Percentiles rank a stretch among this genome's conserved stretches.
These are phyloP conservation scores for Oenanthe oenanthe DNA, from an alignment of 2,113 vertebrate genomes.

Conservation along the genomic window DNA sequence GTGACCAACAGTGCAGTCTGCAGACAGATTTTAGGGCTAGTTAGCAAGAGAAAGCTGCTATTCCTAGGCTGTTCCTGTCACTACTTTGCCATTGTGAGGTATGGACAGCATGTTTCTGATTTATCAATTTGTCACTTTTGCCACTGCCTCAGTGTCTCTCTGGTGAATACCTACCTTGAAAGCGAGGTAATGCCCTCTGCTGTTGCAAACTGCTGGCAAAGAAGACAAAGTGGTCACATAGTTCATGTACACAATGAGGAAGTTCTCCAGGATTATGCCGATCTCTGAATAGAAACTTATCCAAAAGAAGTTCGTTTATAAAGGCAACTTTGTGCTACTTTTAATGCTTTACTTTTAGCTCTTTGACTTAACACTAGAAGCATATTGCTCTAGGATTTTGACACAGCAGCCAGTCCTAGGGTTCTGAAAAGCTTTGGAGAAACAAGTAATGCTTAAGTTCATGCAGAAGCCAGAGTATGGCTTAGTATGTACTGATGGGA, in stretches of 20 bases:
- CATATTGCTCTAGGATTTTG: neutral
- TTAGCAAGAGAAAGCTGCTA: neutral
- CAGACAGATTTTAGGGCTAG: neutral
- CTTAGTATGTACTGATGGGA: neutral
- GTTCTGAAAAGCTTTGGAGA: neutral
- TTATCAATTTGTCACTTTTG: neutral
- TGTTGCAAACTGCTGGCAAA: neutral
- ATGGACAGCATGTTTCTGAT: neutral
- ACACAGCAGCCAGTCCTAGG: neutral
- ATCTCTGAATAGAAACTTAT: neutral
- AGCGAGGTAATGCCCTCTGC: neutral
- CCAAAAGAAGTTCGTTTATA: neutral
- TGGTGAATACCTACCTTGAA: neutral
- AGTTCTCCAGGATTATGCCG: accelerated
- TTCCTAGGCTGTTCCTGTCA: neutral
- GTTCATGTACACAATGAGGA: neutral
- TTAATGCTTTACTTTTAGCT: neutral
- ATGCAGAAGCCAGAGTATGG: neutral
- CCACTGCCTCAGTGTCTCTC: neutral
- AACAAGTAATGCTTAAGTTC: neutral
- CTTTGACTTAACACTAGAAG: neutral
- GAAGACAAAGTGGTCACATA: neutral
- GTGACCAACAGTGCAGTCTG: neutral
- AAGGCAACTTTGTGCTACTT: neutral
- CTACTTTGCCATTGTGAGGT: neutral